Conservation (phyloP, 2,888 invertebrate species). For the Sesia bembeciformis region DNA sequence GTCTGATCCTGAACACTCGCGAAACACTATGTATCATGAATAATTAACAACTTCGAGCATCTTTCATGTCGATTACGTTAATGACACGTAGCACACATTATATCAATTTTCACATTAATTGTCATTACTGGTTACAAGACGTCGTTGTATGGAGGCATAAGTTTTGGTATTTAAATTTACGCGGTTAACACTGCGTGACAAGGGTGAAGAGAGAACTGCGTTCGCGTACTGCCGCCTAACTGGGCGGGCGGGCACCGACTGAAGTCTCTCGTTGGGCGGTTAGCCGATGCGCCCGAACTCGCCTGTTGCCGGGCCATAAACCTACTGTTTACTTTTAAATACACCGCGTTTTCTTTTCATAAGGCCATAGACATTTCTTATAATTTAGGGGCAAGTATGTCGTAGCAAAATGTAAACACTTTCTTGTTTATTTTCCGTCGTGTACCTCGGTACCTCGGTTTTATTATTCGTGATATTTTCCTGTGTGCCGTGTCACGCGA, state of each 20-base stretch:
- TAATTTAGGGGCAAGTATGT: too few species aligned
- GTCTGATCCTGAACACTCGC: constrained; percentile 23
- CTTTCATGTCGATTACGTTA: constrained; percentile 26
- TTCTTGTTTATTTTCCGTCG: too few species aligned
- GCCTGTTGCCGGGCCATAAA: constrained; percentile 46
- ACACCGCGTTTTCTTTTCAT: neutral
- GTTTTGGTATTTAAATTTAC: neutral
- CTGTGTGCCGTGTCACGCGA: too few species aligned
- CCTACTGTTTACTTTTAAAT: neutral
- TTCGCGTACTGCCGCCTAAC: constrained; percentile 7
- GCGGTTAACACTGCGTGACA: neutral
- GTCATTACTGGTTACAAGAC: constrained; percentile 23
- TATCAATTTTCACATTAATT: constrained; percentile 15
- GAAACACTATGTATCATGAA: constrained; percentile 30
- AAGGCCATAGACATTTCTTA: too few species aligned
- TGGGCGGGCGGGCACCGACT: constrained; percentile 14
- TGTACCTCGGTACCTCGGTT: too few species aligned
- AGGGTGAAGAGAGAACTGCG: neutral
- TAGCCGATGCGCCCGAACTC: constrained; percentile 9
- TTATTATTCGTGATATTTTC: too few species aligned
- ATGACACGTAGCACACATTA: constrained; percentile 21
- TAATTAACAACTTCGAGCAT: constrained; percentile 38
- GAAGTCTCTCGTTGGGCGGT: constrained; percentile 2
- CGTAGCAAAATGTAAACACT: too few species aligned
- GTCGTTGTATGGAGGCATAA: neutral